These are phyloP conservation scores for Stenoptilia bipunctidactyla DNA, from an alignment of 2,888 invertebrate species.

Conservation along the genomic window DNA sequence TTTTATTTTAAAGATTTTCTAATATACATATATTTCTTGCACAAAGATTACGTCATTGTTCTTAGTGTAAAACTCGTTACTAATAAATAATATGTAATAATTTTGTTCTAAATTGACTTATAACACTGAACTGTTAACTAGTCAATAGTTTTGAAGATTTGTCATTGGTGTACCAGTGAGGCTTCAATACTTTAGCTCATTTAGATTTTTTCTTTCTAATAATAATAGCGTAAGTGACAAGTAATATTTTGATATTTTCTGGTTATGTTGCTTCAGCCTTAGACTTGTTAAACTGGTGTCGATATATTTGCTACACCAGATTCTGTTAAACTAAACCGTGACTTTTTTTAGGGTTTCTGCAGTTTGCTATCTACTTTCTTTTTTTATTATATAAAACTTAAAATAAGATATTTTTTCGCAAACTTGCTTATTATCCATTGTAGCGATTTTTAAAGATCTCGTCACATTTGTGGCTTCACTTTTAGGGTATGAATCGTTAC, in stretches of 20 bases:
- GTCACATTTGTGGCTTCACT: constrained; percentile 14
- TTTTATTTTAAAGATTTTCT: neutral
- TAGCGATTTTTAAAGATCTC: constrained; percentile 55
- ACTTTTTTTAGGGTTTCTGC: too few species aligned
- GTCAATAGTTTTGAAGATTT: constrained; percentile 49
- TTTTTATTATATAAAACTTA: too few species aligned
- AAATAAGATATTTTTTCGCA: too few species aligned
- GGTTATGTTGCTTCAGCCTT: constrained; percentile 16
- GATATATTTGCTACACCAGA: constrained; percentile 8
- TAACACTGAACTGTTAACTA: constrained; percentile 29
- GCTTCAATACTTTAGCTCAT: constrained; percentile 41
- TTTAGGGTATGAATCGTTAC: constrained; percentile 15
- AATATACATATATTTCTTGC: neutral
- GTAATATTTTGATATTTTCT: constrained; percentile 29
- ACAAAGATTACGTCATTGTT: constrained; percentile 1
- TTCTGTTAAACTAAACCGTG: too few species aligned
- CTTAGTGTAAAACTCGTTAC: neutral
- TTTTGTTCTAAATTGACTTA: constrained; percentile 1
- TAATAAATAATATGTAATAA: neutral
- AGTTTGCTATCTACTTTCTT: too few species aligned
- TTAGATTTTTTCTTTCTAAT: constrained; percentile 27
- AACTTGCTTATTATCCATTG: too few species aligned
- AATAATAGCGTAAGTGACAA: constrained; percentile 25
- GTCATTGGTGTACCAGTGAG: constrained; percentile 33
- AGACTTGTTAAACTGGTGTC: constrained; percentile 1